These are phyloP conservation scores for Cynopterus brachyotis DNA, from an alignment of 2,113 vertebrate genomes.

Conservation along the genomic window DNA sequence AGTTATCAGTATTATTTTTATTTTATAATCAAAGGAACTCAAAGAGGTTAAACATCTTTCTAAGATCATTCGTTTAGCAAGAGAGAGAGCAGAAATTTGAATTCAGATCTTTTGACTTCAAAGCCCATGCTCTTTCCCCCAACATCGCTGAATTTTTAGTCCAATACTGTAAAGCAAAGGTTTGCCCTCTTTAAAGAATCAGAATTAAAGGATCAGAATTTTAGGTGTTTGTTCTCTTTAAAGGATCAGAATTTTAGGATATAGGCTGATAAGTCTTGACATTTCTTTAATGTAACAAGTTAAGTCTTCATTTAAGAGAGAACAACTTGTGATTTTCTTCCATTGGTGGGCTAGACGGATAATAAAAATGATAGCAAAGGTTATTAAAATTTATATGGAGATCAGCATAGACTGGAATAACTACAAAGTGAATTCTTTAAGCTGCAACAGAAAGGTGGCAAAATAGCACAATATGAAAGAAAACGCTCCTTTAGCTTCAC, in stretches of 20 bases:
- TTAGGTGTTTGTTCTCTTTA: constrained; percentile 70
- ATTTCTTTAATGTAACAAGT: constrained; percentile 68
- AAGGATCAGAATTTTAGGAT: constrained; percentile 69
- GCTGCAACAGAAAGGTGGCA: constrained; percentile 37
- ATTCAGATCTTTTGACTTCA: constrained; percentile 56
- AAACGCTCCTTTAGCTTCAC: constrained; percentile 53
- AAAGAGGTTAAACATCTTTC: neutral
- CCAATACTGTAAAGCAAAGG: constrained; percentile 27
- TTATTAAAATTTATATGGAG: constrained; percentile 74
- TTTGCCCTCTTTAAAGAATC: constrained; percentile 66
- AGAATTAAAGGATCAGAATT: constrained; percentile 68
- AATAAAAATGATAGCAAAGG: constrained; percentile 70
- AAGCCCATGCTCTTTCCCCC: constrained; percentile 31
- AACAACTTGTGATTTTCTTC: constrained; percentile 59
- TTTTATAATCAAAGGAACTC: constrained; percentile 25
- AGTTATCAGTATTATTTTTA: neutral
- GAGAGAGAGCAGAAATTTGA: constrained; percentile 41
- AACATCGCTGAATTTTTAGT: constrained; percentile 20
- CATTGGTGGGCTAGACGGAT: constrained; percentile 54
- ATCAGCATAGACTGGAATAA: constrained; percentile 46
- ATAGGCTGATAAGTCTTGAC: constrained; percentile 63
- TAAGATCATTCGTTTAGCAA: constrained; percentile 5
- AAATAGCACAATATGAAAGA: constrained; percentile 65
- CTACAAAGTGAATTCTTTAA: constrained; percentile 79
- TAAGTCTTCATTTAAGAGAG: constrained; percentile 68